A percentile compares a stretch with the other conserved stretches of the same genome.
Evolutionary conservation across 2,113 vertebrate genomes (phyloP).

Genomic region (Apteryx owenii): DNA sequence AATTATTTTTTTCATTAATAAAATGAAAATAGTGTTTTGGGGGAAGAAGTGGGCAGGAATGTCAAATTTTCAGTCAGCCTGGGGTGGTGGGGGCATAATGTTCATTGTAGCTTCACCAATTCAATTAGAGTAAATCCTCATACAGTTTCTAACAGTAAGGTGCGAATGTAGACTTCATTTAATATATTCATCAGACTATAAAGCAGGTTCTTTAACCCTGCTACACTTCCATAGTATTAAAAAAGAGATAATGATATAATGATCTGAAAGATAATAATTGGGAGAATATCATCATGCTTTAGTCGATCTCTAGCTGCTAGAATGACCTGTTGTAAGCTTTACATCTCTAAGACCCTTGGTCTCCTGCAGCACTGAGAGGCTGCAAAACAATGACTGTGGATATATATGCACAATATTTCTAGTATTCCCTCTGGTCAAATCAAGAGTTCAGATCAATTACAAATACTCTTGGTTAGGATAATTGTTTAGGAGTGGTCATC

Average conservation of each 20-base stretch:
- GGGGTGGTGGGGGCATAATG: rapidly evolving
- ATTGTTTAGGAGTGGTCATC: background rate
- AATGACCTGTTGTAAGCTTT: background rate
- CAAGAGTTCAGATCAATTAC: background rate
- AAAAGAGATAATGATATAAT: background rate
- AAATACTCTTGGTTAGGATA: background rate
- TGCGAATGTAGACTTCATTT: background rate
- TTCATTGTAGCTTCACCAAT: background rate
- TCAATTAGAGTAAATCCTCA: background rate
- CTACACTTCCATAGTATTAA: background rate
- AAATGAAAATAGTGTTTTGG: background rate
- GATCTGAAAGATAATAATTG: background rate
- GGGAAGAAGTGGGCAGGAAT: rapidly evolving
- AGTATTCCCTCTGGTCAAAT: background rate
- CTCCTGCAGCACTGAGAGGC: background rate
- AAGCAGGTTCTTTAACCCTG: background rate
- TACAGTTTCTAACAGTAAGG: background rate
- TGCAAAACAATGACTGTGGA: background rate
- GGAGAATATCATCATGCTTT: background rate
- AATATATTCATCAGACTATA: background rate
- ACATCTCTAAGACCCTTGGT: background rate
- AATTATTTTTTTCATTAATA: background rate
- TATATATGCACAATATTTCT: rapidly evolving
- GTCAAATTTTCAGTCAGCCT: background rate
- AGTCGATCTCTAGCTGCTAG: background rate